phyloP scores from a whole-genome alignment of 2,113 vertebrate species.

The Herpetotheres cachinnans region DNA sequence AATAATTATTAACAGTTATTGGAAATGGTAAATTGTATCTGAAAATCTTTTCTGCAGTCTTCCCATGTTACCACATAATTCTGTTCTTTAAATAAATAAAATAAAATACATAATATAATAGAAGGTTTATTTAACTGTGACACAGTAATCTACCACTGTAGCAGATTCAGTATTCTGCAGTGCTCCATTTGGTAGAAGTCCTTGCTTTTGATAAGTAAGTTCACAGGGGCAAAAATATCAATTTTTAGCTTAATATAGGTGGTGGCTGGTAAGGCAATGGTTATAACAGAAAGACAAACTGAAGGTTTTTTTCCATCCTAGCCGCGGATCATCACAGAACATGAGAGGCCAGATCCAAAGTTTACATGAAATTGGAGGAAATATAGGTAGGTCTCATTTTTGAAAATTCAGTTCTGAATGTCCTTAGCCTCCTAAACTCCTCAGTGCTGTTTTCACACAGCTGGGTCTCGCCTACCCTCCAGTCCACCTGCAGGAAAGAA shows the following conservation, averaged over 20 bases:
- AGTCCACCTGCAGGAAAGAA: background rate
- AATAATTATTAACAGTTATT: background rate
- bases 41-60: background rate
- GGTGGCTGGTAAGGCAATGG: background rate
- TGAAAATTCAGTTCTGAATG: background rate
- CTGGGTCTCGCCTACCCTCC: background rate
- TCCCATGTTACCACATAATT: background rate
- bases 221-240: background rate
- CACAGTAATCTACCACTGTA: background rate
- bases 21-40: background rate
- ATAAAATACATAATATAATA: background rate
- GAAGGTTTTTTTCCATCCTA: slow-evolving; percentile 20
- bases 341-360: slow-evolving; percentile 77
- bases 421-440: background rate
- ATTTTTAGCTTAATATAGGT: background rate
- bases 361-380: slow-evolving; percentile 89
- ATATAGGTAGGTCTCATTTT: slow-evolving; percentile 79
- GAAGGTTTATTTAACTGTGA: background rate
- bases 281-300: background rate
- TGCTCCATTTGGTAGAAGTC: background rate
- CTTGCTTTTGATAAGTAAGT: background rate
- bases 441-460: background rate
- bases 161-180: background rate
- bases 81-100: background rate
- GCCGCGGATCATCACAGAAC: slow-evolving; percentile 58